phyloP scores from a whole-genome alignment of 2,797 vertebrate genomes.

The Tangara arthus region DNA sequence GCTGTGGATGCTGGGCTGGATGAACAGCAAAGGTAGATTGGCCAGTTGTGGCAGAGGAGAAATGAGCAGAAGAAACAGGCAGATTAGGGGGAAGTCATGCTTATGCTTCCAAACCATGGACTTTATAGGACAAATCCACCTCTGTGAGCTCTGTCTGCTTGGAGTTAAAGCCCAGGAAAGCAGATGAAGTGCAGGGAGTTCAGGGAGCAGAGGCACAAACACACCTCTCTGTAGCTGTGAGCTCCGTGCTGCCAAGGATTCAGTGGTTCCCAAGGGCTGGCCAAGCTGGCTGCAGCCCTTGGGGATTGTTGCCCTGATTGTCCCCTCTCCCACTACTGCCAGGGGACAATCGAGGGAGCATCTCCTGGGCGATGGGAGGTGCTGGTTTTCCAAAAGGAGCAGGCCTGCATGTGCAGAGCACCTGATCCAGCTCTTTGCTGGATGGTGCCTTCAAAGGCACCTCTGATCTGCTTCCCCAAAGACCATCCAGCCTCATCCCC shows the following conservation, averaged over 20 bases:
- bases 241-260: neutral
- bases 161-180: neutral
- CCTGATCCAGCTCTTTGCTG: neutral
- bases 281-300: neutral
- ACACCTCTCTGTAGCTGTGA: neutral
- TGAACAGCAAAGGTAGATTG: neutral
- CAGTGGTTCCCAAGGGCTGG: neutral
- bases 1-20: neutral
- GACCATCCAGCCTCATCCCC: neutral
- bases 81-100: neutral
- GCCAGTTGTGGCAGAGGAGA: neutral
- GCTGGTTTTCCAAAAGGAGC: neutral
- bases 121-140: neutral
- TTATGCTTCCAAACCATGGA: neutral
- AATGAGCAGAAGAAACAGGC: neutral
- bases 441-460: neutral
- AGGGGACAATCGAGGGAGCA: neutral
- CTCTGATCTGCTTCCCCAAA: neutral
- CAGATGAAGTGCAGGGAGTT: neutral
- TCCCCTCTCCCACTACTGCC: no score
- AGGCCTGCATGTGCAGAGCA: neutral
- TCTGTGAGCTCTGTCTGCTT: neutral
- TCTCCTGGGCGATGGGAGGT: neutral
- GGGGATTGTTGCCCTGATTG: no score
- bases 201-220: neutral